Evolutionary conservation across 2,888 invertebrate genomes (phyloP), one percentile per base, ranked within the genome.

Genomic region (Yponomeuta cagnagella): DNA sequence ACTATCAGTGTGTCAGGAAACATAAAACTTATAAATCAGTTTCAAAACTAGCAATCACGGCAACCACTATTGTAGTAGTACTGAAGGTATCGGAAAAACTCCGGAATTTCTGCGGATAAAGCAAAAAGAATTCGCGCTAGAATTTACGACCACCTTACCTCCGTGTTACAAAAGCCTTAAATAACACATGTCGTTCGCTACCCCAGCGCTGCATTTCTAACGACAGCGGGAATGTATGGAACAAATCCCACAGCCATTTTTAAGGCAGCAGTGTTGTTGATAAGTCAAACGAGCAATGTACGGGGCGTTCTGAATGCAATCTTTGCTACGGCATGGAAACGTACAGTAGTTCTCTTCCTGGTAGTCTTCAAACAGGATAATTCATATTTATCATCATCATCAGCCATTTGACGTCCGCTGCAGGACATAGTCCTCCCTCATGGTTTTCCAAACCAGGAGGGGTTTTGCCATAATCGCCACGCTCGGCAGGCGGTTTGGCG

Each of bases 141-240:
- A 58, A 58, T 15, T 15, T 58, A 58, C 52, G 15, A 58, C 6
- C 52, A 58, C 52, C 15, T 15, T 58, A 15, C 52, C 12, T 58
- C 52, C 12, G 15, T 58, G 52, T 58, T 15, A 15, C 52, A 58
- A 52, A 52, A 15, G 52, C 15, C 52, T 15, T 58, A 58, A 58
- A 58, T 58, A 58, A 58, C 52, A 58, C 52, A 58, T 58, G 52
- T 58, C 52, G 52, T 58, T 58, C 52, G 10, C 52, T 52, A 52
- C 12, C 52, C 52, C 6, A 43, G 43, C 52, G 52, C 15, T 58
- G 52, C 15, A 58, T 58, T 58, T 58, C 52, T 15, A 58, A 58
- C 52, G 52, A 58, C 52, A 58, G 52, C 52, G 15, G 15, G 52
- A 15, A 58, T 58, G 52, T 15, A 15, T 12, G 15, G 52, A 58